Percentiles rank a stretch among this genome's conserved stretches.
These are phyloP conservation scores for Drosophila ezoana DNA, from an alignment of 2,888 invertebrate species.

Conservation along the genomic window DNA sequence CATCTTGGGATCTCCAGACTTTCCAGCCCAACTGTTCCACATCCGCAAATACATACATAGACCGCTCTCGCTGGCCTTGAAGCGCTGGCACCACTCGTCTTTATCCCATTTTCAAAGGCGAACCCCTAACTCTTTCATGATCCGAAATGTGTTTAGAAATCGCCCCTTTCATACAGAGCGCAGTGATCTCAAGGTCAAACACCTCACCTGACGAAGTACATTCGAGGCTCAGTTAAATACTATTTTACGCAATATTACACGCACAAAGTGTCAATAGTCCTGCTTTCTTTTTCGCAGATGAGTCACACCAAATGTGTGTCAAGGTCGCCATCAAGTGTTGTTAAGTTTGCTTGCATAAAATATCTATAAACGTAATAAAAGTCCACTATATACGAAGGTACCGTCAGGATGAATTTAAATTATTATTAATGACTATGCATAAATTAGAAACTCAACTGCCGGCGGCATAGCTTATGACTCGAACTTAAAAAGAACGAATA, in stretches of 20 bases:
- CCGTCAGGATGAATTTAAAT: no score
- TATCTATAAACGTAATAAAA: not conserved
- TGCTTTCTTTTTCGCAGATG: constrained; percentile 1
- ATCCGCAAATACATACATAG: constrained; percentile 8
- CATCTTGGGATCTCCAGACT: constrained; percentile 25
- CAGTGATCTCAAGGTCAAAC: constrained; percentile 67
- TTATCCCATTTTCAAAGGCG: constrained; percentile 6
- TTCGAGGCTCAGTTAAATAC: constrained; percentile 9
- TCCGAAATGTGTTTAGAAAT: constrained; percentile 67
- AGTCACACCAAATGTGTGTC: constrained; percentile 16
- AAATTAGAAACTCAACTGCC: no score
- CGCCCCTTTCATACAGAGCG: constrained; percentile 16
- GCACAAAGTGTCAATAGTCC: not conserved
- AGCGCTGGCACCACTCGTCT: not conserved
- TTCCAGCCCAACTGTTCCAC: constrained; percentile 10
- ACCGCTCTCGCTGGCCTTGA: constrained; percentile 58
- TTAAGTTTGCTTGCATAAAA: constrained; percentile 5
- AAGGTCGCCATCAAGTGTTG: constrained; percentile 32
- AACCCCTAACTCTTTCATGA: constrained; percentile 65
- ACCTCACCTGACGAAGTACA: constrained; percentile 22
- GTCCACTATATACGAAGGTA: not conserved
- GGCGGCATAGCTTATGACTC: no score
- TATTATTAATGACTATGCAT: no score
- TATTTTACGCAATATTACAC: constrained; percentile 53
- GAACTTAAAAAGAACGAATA: no score